A percentile compares a stretch with the other conserved stretches of the same genome.
phyloP scores from a whole-genome alignment of 2,797 vertebrate species.

The Pelochelys cantorii region DNA sequence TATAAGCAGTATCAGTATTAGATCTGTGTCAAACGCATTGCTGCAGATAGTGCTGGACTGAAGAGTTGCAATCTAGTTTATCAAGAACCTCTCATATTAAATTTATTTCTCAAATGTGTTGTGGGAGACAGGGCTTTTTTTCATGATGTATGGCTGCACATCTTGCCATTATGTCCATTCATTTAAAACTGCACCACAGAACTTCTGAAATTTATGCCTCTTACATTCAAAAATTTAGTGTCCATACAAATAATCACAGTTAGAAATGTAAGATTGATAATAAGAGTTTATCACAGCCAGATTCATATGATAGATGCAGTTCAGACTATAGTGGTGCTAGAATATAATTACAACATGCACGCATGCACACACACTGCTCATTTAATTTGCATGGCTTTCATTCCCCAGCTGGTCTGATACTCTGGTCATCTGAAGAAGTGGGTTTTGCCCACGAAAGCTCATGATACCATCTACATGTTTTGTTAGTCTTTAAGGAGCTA shows the following conservation, averaged over 20 bases:
- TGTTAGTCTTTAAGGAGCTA: too few species aligned
- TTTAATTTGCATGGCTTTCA: conserved; percentile 66
- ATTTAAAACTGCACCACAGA: neutral
- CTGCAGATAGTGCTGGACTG: neutral
- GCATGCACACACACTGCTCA: conserved; percentile 43
- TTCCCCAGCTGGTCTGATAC: conserved; percentile 68
- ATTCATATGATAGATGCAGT: conserved; percentile 69
- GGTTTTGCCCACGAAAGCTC: too few species aligned
- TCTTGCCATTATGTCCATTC: neutral
- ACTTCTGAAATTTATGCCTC: neutral
- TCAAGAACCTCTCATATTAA: neutral
- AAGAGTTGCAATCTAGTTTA: neutral
- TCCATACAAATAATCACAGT: neutral
- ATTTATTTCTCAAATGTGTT: neutral
- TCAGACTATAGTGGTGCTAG: conserved; percentile 47
- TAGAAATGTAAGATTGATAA: neutral
- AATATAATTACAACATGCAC: conserved; percentile 57
- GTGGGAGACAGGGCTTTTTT: neutral
- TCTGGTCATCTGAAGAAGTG: too few species aligned
- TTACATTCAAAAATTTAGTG: neutral
- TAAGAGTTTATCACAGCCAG: conserved; percentile 56
- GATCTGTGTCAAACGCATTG: neutral
- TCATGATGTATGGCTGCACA: neutral
- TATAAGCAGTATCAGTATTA: neutral
- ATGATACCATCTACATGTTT: too few species aligned